Evolutionary conservation across 1,140 invertebrate genomes (phyloP).

Genomic region (Pseudomyrmex dendroicus): DNA sequence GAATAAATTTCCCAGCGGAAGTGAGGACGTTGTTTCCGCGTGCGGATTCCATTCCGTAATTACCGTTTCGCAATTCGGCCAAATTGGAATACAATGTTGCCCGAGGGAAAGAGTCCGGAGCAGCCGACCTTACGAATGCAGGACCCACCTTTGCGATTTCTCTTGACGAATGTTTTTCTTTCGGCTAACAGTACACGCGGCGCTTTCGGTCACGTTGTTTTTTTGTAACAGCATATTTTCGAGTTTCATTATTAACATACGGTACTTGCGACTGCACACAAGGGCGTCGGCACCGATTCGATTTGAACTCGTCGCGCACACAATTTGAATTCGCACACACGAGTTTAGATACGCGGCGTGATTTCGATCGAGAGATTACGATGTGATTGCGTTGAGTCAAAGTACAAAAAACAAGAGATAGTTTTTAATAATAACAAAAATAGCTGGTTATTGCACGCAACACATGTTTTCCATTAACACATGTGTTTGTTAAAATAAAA

Average conservation of each 20-base stretch:
- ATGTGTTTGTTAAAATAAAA: not conserved
- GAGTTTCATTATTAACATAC: conserved; percentile 56
- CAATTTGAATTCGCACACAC: too few relatives aligned
- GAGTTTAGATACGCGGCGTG: too few relatives aligned
- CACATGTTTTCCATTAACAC: too few relatives aligned
- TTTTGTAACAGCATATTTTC: conserved; percentile 42
- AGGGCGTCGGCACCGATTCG: not conserved
- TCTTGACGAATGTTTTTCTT: conserved; percentile 16
- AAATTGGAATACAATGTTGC: conserved; percentile 80
- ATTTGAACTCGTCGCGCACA: conserved; percentile 1
- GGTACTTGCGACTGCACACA: conserved; percentile 41
- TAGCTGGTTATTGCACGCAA: too few relatives aligned
- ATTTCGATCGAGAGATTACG: not conserved
- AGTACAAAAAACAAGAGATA: too few relatives aligned
- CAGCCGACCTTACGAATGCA: conserved; percentile 66
- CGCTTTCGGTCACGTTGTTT: conserved; percentile 50
- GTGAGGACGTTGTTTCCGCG: conserved; percentile 27
- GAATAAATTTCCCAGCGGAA: conserved; percentile 33
- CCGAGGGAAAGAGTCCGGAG: conserved; percentile 69
- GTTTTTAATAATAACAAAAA: too few relatives aligned
- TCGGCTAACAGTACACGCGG: conserved; percentile 59
- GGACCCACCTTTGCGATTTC: conserved; percentile 34
- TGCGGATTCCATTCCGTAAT: conserved; percentile 31
- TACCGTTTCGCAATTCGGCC: conserved; percentile 59
- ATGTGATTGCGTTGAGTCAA: too few relatives aligned